Conservation (phyloP, 2,113 vertebrate species). For the Parus major region DNA sequence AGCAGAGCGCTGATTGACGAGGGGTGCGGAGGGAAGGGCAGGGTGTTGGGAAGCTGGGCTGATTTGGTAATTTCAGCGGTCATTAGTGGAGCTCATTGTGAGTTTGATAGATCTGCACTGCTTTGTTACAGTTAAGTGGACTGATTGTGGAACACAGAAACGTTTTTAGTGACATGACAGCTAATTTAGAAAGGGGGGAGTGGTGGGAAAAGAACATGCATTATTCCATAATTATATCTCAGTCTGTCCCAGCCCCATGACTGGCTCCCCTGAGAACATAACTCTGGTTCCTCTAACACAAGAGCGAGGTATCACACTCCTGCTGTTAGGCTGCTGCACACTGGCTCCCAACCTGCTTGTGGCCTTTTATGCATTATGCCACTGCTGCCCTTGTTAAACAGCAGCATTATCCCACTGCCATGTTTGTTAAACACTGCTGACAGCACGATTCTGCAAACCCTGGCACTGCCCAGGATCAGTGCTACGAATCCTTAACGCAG, state of each 20-base stretch:
- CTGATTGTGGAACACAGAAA: slow-evolving; percentile 68
- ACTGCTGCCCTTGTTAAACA: neutral
- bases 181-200: slow-evolving; percentile 63
- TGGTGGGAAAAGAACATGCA: slow-evolving; percentile 50
- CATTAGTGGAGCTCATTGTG: slow-evolving; percentile 62
- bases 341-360: neutral
- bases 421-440: neutral
- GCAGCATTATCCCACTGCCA: neutral
- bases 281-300: slow-evolving; percentile 29
- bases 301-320: neutral
- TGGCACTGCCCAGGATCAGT: accelerated
- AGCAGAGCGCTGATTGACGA: neutral
- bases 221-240: slow-evolving; percentile 67
- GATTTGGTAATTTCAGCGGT: slow-evolving; percentile 62
- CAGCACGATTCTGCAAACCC: neutral
- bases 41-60: slow-evolving; percentile 37
- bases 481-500: neutral
- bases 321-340: neutral
- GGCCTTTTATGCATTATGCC: neutral
- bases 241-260: neutral
- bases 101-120: slow-evolving; percentile 61
- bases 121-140: slow-evolving; percentile 75
- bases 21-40: neutral
- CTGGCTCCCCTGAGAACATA: slow-evolving; percentile 32
- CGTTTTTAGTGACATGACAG: slow-evolving; percentile 70